Percentiles rank a stretch among this genome's conserved stretches.
Conservation (phyloP, 2,797 vertebrate species). For the Chaetophractus vellerosus region DNA sequence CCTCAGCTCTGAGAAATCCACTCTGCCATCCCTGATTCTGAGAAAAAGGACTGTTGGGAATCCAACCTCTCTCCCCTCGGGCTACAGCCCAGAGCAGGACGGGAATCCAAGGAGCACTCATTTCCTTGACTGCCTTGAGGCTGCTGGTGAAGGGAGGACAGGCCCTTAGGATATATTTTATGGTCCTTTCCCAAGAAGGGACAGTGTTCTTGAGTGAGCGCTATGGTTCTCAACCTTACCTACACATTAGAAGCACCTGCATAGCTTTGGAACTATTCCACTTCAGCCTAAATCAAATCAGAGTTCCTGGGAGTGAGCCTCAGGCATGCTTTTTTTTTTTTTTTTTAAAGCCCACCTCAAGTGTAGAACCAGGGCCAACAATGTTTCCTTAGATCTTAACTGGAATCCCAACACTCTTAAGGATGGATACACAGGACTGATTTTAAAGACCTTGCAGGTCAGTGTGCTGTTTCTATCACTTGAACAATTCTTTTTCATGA, state of each 20-base stretch:
- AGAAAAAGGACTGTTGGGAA: neutral
- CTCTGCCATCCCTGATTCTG: neutral
- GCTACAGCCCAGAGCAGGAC: neutral
- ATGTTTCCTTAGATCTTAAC: neutral
- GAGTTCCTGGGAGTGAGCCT: neutral
- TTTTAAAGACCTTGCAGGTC: neutral
- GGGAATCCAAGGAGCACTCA: neutral
- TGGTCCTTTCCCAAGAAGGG: neutral
- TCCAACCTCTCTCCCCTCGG: rapidly evolving
- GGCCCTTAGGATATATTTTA: neutral
- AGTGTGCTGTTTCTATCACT: neutral
- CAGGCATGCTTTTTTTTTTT: neutral
- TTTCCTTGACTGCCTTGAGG: neutral
- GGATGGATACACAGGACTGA: neutral
- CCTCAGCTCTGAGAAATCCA: neutral
- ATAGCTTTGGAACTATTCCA: neutral
- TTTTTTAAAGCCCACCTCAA: neutral
- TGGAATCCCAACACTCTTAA: neutral
- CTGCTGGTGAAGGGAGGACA: neutral
- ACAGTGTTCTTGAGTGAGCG: neutral
- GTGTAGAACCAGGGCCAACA: neutral
- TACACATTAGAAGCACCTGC: neutral
- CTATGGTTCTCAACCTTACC: neutral
- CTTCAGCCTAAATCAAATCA: neutral
- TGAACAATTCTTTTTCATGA: neutral